Evolutionary conservation across 2,888 invertebrate species (phyloP), one percentile per base, ranked within the genome.

Genomic region (Agrotis segetum): DNA sequence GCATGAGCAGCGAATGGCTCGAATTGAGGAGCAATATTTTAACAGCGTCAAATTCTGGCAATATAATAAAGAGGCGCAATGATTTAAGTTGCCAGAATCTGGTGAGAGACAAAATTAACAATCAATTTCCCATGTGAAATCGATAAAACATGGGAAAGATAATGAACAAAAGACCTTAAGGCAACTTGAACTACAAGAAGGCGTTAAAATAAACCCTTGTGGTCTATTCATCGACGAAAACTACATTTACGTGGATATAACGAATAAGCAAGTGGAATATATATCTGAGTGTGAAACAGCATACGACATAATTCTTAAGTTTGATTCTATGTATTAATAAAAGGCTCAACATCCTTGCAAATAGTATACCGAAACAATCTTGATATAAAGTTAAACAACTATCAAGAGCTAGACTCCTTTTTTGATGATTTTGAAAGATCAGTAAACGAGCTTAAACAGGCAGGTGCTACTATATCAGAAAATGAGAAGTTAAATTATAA

Each of bases 381-480:
- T 16, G 53, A 53, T 24, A 53, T 24, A 16, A 53, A 24, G 9
- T 24, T 53, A 16, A 53, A 53, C 21, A 53, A 17, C 24, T 53
- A 53, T 17, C 16, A 16, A 24, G 24, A 53, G 16, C 16, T 53
- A 16, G 3, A 24, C 9, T 53, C 16, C 6, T 53, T 53, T 16
- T 53, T 53, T 17, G 55, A 55, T 17, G 24, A 55, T 29, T 55
- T 55, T 29, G 29, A 55, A 55, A 55, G 17, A 29, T 55, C 17
- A 29, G 17, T 55, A 55, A 55, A 55, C 55, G 55, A 55, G 17
- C 17, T 55, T 17, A 55, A 55, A 29, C 55, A 55, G 29, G 55
- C 55, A 9, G 29, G 55, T 24, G 55, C 55, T 4, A 29, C 29
- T 29, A 29, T 29, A 24, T 3, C 16, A 11, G 29, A 29, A 55